Percentiles rank a stretch among this genome's conserved stretches.
phyloP scores from a whole-genome alignment of 2,888 invertebrate species.

The Drosophila hawaiiensis region DNA sequence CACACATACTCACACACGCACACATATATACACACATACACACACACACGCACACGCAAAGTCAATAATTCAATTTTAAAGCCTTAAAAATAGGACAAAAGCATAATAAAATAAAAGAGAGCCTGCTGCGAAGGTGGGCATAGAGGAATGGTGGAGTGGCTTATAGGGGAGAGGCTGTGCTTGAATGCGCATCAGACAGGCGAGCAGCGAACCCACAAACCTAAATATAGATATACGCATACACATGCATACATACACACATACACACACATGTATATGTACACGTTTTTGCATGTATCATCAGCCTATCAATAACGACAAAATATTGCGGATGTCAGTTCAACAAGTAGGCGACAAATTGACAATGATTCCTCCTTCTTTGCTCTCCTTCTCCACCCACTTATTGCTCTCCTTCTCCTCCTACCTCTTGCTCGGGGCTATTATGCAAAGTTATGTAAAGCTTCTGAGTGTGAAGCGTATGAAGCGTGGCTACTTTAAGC shows the following conservation, averaged over 20 bases:
- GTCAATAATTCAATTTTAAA: constrained; percentile 65
- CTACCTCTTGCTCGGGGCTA: neutral
- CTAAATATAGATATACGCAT: constrained; percentile 66
- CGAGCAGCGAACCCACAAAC: constrained; percentile 54
- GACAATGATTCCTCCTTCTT: constrained; percentile 6
- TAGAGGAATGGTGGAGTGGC: neutral
- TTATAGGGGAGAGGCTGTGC: constrained; percentile 9
- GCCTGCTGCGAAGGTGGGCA: constrained; percentile 1
- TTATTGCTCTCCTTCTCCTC: neutral
- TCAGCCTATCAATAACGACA: constrained; percentile 63
- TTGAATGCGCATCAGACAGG: constrained; percentile 55
- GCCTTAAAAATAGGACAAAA: constrained; percentile 73
- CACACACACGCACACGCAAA: neutral
- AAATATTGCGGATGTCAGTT: constrained; percentile 58
- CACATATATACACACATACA: constrained; percentile 10
- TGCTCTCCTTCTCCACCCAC: neutral
- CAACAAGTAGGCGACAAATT: constrained; percentile 70
- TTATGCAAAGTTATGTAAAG: constrained; percentile 61
- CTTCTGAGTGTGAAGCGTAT: neutral
- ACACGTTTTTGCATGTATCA: neutral
- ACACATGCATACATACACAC: constrained; percentile 37
- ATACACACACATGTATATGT: neutral
- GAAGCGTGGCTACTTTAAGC: constrained; percentile 36
- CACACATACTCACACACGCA: constrained; percentile 12
- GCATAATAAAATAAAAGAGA: constrained; percentile 49